Evolutionary conservation across 2,113 vertebrate genomes (phyloP), one percentile per base, ranked within the genome.

Genomic region (Shinisaurus crocodilurus): DNA sequence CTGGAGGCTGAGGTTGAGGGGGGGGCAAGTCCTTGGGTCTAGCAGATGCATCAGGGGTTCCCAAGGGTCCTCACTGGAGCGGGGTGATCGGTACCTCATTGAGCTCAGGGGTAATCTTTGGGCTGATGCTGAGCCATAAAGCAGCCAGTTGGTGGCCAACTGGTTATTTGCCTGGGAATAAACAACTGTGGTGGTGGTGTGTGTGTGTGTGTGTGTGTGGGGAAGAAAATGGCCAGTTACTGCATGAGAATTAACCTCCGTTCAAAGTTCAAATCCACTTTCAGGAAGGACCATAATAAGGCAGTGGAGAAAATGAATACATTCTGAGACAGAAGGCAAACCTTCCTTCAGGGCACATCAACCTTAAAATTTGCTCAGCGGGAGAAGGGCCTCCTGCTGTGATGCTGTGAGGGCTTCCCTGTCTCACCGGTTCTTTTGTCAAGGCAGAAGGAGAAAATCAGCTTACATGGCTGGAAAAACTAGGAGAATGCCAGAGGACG

Each of bases 231-330:
- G 74, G 10, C 32, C 70, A 72, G 88, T 45, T 89, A 57, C 50
- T 43, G 3, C 7, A 70, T 63, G 54, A 29, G 63, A 92, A 87
- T 91, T 90, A 90, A 80, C n/a, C 37, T 75, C 57, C 13, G 57
- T 70, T 60, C 43, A 43, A 54, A 5, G 79, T n/a, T 80, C 6
- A 87, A 20, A 50, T 70, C 48, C 76, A 80, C 69, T 80, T 93
- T 93, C 65, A 72, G n/a, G 69, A 76, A 84, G 16, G 60, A 3
- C 76, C 40, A n/a, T 57, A 81, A 57, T 45, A 89, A 80, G 15
- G 43, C 32, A 18, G 0, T 32, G 34, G 32, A 90, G 76, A 45
- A 94, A 91, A 90, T 83, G 81, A 92, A 87, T 63, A n/a, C 27
- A 54, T 92, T 82, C 86, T 57, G 57, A 48, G 34, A 29, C 43